Evolutionary conservation across 1,140 invertebrate species (phyloP).

Genomic region (Scaptodrosophila lebanonensis): DNA sequence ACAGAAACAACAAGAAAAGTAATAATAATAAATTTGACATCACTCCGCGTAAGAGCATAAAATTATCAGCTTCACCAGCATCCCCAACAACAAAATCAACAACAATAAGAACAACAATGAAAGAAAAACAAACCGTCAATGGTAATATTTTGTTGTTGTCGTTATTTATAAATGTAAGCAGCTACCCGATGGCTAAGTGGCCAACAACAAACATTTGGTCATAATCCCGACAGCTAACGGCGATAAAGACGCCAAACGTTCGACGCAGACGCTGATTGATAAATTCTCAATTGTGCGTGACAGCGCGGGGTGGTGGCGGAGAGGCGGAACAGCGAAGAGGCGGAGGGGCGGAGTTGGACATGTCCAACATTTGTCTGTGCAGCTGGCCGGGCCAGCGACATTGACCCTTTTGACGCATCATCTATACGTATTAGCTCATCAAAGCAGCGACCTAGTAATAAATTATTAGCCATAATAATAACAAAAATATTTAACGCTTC

Average conservation of each 20-base stretch:
- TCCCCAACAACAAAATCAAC: not conserved
- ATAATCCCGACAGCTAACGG: too few relatives aligned
- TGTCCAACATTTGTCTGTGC: too few relatives aligned
- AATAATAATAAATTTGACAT: slow-evolving; percentile 71
- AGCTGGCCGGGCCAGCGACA: slow-evolving; percentile 6
- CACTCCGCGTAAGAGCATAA: slow-evolving; percentile 57
- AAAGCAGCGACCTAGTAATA: slow-evolving; percentile 54
- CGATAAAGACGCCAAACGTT: too few relatives aligned
- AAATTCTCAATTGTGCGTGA: slow-evolving; percentile 19
- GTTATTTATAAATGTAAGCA: slow-evolving; percentile 40
- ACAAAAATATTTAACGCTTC: slow-evolving; percentile 26
- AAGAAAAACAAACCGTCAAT: slow-evolving; percentile 5
- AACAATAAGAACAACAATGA: slow-evolving; percentile 5
- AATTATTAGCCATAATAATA: slow-evolving; percentile 54
- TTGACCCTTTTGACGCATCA: slow-evolving; percentile 40
- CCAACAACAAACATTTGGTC: slow-evolving; percentile 3
- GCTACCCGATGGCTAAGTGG: slow-evolving; percentile 7
- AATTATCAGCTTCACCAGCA: slow-evolving; percentile 28
- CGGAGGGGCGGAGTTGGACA: too few relatives aligned
- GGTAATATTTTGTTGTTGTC: slow-evolving; percentile 12
- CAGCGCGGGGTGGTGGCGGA: too few relatives aligned
- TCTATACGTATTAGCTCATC: not conserved
- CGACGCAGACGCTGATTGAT: slow-evolving; percentile 33
- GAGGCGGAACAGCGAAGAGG: too few relatives aligned
- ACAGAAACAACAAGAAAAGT: slow-evolving; percentile 24